These are phyloP conservation scores for Crypturellus tataupa DNA, from an alignment of 2,797 vertebrate species.

Conservation along the genomic window DNA sequence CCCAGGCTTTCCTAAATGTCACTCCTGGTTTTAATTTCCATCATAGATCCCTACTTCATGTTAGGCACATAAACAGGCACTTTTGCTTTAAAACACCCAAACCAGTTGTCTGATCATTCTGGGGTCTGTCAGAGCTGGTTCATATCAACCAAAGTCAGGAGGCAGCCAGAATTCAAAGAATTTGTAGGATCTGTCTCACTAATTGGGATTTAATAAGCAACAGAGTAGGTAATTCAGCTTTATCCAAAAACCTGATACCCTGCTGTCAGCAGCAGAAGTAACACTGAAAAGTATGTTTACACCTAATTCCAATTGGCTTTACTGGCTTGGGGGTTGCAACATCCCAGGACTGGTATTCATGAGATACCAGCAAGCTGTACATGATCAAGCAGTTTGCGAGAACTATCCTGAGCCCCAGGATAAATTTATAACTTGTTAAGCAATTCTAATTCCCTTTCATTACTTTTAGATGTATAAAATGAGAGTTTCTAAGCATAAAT, in stretches of 20 bases:
- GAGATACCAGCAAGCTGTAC: slow-evolving; percentile 26
- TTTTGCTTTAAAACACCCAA: background rate
- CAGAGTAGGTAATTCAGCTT: background rate
- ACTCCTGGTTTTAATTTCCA: background rate
- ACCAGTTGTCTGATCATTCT: background rate
- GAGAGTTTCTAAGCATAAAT: background rate
- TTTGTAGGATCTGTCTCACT: background rate
- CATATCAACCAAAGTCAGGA: background rate
- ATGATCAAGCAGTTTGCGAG: slow-evolving; percentile 53
- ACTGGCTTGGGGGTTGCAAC: slow-evolving; percentile 48
- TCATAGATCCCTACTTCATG: background rate
- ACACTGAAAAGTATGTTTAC: slow-evolving; percentile 28
- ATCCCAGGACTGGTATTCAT: slow-evolving; percentile 35
- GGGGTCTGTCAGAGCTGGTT: background rate
- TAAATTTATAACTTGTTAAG: slow-evolving; percentile 66
- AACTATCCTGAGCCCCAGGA: slow-evolving; percentile 32
- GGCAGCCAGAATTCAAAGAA: background rate
- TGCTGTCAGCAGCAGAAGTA: slow-evolving; percentile 30
- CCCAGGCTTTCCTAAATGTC: slow-evolving; percentile 4
- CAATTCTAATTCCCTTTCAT: slow-evolving; percentile 59
- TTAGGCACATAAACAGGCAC: background rate
- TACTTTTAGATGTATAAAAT: slow-evolving; percentile 15
- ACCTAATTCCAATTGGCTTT: slow-evolving; percentile 49
- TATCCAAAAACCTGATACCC: background rate
- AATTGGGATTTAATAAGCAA: background rate